A percentile compares a stretch with the other conserved stretches of the same genome.
Evolutionary conservation across 2,888 invertebrate genomes (phyloP).

Genomic region (Eupithecia exiguata): DNA sequence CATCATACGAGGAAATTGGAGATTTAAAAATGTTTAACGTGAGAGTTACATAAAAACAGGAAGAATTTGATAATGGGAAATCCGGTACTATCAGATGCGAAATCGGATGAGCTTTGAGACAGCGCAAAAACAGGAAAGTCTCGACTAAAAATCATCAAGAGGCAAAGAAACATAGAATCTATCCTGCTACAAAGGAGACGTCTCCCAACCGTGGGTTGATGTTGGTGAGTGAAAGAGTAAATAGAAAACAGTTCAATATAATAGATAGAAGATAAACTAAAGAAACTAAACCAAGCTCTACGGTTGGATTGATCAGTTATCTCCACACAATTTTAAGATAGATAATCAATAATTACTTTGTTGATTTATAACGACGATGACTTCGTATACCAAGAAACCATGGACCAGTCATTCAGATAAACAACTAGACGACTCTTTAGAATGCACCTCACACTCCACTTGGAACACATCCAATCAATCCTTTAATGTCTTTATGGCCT

Average conservation of each 20-base stretch:
- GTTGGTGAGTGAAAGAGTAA: neutral
- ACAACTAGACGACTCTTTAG: neutral
- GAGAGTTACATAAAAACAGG: neutral
- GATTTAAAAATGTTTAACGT: conserved; percentile 1
- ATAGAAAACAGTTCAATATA: neutral
- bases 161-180: neutral
- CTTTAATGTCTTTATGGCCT: conserved; percentile 20
- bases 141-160: neutral
- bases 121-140: neutral
- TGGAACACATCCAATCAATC: conserved; percentile 29
- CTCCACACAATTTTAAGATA: neutral
- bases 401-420: conserved; percentile 3
- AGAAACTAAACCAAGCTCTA: neutral
- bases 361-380: neutral
- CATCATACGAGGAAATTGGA: conserved; percentile 19
- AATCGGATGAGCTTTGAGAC: neutral
- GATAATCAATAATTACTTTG: neutral
- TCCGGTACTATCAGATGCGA: neutral
- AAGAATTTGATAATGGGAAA: neutral
- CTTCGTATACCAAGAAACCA: neutral
- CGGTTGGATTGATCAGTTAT: neutral
- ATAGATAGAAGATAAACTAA: neutral
- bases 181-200: neutral
- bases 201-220: neutral
- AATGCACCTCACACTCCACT: conserved; percentile 10